These are phyloP conservation scores for Elymnias hypermnestra DNA, from an alignment of 1,140 invertebrate genomes.

Conservation along the genomic window DNA sequence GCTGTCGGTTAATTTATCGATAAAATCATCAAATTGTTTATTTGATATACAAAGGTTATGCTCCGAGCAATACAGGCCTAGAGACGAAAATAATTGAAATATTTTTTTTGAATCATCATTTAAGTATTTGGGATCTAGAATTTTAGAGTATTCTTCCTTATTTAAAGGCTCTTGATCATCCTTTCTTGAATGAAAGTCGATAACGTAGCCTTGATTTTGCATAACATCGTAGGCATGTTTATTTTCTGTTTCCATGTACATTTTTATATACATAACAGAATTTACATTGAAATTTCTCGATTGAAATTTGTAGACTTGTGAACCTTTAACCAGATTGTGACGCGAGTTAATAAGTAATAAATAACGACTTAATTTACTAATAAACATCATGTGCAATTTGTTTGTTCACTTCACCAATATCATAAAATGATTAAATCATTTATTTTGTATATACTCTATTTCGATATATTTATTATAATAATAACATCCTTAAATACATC, in stretches of 20 bases:
- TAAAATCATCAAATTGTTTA: slow-evolving; percentile 61
- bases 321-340: background rate
- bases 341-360: background rate
- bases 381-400: too few species aligned
- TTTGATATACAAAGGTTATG: slow-evolving; percentile 59
- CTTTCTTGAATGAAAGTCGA: slow-evolving; percentile 16
- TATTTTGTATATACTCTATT: too few species aligned
- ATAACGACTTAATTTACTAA: too few species aligned
- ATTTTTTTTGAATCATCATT: slow-evolving; percentile 38
- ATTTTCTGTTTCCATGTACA: slow-evolving; percentile 59
- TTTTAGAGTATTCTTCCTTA: background rate
- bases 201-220: slow-evolving; percentile 47
- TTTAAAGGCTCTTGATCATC: background rate
- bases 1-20: slow-evolving; percentile 66
- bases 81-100: slow-evolving; percentile 48
- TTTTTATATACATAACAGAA: slow-evolving; percentile 28
- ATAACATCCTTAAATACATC: too few species aligned
- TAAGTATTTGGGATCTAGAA: slow-evolving; percentile 35
- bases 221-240: slow-evolving; percentile 56
- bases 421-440: too few species aligned
- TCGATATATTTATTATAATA: too few species aligned
- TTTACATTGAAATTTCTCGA: slow-evolving; percentile 5
- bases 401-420: too few species aligned
- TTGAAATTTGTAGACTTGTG: background rate
- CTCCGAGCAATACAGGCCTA: slow-evolving; percentile 53